Percentiles rank a stretch among this genome's conserved stretches.
Evolutionary conservation across 2,113 vertebrate genomes (phyloP).

Genomic region (Lucifuga dentata): DNA sequence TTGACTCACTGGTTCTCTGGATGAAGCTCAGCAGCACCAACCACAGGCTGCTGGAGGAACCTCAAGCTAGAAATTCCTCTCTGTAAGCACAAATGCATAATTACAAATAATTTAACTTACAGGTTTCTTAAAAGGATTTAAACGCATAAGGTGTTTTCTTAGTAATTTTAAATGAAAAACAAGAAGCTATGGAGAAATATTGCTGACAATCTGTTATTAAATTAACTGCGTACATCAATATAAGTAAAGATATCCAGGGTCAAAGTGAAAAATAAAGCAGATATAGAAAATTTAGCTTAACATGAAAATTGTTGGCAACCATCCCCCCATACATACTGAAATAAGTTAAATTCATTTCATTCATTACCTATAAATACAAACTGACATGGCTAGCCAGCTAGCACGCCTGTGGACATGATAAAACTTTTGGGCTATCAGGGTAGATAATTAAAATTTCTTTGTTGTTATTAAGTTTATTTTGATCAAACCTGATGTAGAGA

Average conservation of each 20-base stretch:
- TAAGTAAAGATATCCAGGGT: constrained; percentile 9
- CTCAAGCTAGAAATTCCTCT: constrained; percentile 10
- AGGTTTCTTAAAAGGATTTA: background rate
- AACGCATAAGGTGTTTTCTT: constrained; percentile 1
- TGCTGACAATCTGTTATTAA: background rate
- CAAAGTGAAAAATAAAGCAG: constrained; percentile 30
- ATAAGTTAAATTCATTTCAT: background rate
- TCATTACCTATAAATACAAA: background rate
- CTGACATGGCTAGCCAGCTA: constrained; percentile 55
- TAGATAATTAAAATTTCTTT: constrained; percentile 18
- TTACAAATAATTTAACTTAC: background rate
- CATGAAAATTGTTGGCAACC: too few relatives aligned
- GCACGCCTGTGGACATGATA: constrained; percentile 21
- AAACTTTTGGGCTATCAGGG: constrained; percentile 11
- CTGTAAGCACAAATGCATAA: background rate
- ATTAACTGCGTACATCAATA: constrained; percentile 8
- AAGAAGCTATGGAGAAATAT: constrained; percentile 20
- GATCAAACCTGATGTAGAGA: background rate
- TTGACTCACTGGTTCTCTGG: constrained; percentile 18
- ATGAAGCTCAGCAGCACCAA: constrained; percentile 57
- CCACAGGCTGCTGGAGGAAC: constrained; percentile 41
- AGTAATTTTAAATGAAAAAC: background rate
- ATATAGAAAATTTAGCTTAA: too few relatives aligned
- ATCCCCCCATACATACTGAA: background rate
- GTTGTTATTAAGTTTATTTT: background rate